These are phyloP conservation scores for Hypotaenidia okinawae DNA, from an alignment of 2,797 vertebrate species.

Conservation along the genomic window DNA sequence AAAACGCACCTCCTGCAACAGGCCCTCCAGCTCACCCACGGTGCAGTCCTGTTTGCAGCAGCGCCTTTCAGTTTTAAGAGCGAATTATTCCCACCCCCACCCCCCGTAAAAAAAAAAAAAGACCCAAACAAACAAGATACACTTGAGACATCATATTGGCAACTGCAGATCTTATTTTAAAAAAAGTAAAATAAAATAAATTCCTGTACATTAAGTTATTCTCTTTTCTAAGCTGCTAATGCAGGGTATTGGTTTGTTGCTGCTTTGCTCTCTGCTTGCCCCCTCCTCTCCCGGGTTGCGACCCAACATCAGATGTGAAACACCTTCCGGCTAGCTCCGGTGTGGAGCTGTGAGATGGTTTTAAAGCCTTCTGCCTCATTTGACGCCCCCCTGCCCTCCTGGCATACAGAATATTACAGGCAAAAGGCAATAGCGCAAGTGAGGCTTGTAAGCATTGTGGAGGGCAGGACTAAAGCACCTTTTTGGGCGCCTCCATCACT, in stretches of 20 bases:
- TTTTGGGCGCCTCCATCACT: neutral
- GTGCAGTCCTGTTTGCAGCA: conserved; percentile 58
- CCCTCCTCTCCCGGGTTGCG: neutral
- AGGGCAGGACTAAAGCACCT: neutral
- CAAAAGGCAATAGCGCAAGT: conserved; percentile 54
- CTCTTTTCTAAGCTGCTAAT: conserved; percentile 14
- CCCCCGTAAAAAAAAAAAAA: neutral
- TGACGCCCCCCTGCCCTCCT: neutral
- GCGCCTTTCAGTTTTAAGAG: conserved; percentile 56
- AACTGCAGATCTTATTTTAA: conserved; percentile 37
- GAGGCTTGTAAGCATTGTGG: neutral
- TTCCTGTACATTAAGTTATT: conserved; percentile 62
- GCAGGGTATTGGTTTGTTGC: conserved; percentile 19
- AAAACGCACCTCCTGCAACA: conserved; percentile 67
- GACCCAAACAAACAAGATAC: neutral
- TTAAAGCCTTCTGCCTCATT: neutral
- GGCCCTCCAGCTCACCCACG: neutral
- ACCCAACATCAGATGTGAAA: neutral
- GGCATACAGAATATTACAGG: conserved; percentile 16
- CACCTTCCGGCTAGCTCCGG: neutral
- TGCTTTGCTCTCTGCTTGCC: conserved; percentile 6
- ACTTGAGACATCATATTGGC: conserved; percentile 60
- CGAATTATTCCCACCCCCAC: neutral
- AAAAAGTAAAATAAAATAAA: neutral
- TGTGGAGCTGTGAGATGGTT: neutral